Base-by-base conservation (phyloP, 2,797 vertebrate genomes). In the Paedocypris micromegethes region DNA sequence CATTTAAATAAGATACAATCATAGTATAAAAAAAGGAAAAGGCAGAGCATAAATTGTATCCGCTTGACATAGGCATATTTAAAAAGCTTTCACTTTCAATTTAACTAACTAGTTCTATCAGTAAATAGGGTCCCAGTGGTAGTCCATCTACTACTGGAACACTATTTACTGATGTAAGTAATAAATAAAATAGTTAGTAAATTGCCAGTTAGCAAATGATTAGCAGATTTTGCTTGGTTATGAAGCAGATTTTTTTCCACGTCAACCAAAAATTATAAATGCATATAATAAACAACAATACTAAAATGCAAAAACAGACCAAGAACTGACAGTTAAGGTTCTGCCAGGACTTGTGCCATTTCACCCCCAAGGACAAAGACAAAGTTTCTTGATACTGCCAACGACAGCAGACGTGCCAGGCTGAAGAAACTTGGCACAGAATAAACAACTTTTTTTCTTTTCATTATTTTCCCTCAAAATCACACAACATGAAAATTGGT, bases 311-410 rank as follows among this genome's bases (percentile, higher is more conserved):
- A 41, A 52, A 51, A 46, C 43, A 58, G 52, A 52, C 85, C 80
- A 83, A 66, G 85, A 79, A 82, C 79, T 74, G 76, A 9, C 68
- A 75, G 44, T 74, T 60, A 43, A 3, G 80, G 81, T 77, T 82
- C 76, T 84, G 86, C 83, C 84, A 82, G 80, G 75, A 82, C 83
- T n/a, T 66, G 84, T 80, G 78, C 81, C 84, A 88, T 86, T 88
- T 87, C 83, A 88, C 78, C 82, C 80, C 78, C 83, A 78, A 85
- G 58, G 81, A 88, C 80, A 88, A 88, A 86, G 80, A 66, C 77
- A 61, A 37, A 50, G 64, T 61, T 44, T 65, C 38, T 3, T 48
- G 59, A 68, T 71, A 9, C 48, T 62, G 65, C 67, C 68, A 74
- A 58, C 61, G 9, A 55, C 61, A 64, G 55, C 43, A 54, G 41